Evolutionary conservation across 2,797 vertebrate species (phyloP), one percentile per base, ranked within the genome.

Genomic region (Leucoraja ocellata): DNA sequence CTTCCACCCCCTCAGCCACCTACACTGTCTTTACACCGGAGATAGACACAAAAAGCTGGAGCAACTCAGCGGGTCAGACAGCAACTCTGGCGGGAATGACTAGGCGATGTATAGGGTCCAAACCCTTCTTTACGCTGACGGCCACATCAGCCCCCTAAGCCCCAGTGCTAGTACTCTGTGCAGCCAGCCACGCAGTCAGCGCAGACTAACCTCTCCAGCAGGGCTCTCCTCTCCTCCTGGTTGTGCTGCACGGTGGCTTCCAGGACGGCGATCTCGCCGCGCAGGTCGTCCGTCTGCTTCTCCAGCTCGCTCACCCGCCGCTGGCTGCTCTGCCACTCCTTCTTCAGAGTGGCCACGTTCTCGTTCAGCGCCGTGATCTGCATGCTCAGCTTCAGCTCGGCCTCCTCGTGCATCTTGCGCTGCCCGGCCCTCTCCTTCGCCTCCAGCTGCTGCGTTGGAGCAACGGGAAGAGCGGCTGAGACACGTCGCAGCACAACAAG

Each of bases 171-270:
- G 65, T 16, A 36, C 21, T 9, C 2, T 16, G 16, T 54, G 18
- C 1, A 81, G 39, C 80, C 21, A 10, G 21, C 13, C 11, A 18
- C 2, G 63, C 10, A n/a, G 21, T 68, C 32, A 23, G 13, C 46
- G 32, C 36, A 65, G 16, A 74, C 61, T 93, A 93, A 98, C 99
- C 99, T 97, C 95, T 99, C 98, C 91, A 99, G 94, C 6, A 99
- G 96, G 0, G 98, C 98, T 14, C 99, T 97, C 91, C 98, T 97
- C 95, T 99, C 99, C 5, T 99, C 99, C 95, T 99, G 99, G 95
- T 99, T 98, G 95, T 99, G 99, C 95, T 99, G 99, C 74, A 99
- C 97, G 0, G 99, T 99, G 93, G 99, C 99, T 95, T 99, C 99
- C 94, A 99, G 94, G 71, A 99, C 99, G 0, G 98, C 99, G 18